A percentile compares a stretch with the other conserved stretches of the same genome.
These are phyloP conservation scores for Tetropium fuscum DNA, from an alignment of 2,888 invertebrate species.

Conservation along the genomic window DNA sequence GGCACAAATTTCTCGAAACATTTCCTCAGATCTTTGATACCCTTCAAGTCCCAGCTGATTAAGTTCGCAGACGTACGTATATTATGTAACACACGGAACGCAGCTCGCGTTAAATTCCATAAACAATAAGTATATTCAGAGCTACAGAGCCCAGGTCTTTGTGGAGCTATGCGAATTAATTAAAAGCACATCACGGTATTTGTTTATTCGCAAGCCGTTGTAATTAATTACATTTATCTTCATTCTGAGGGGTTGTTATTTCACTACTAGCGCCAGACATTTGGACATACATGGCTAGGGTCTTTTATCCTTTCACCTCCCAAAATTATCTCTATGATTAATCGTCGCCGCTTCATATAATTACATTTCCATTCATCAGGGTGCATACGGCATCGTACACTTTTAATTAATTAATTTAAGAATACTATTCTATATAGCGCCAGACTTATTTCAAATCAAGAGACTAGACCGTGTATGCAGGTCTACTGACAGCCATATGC, in stretches of 20 bases:
- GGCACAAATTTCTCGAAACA: too few species aligned
- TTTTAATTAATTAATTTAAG: too few species aligned
- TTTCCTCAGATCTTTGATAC: too few species aligned
- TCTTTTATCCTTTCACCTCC: slow-evolving; percentile 3
- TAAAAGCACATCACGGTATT: slow-evolving; percentile 22
- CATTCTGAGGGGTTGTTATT: slow-evolving; percentile 17
- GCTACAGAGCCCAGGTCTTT: not conserved
- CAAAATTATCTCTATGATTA: slow-evolving; percentile 24
- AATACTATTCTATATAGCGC: too few species aligned
- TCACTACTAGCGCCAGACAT: slow-evolving; percentile 1
- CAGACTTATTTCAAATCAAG: too few species aligned
- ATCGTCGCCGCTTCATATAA: slow-evolving; percentile 7
- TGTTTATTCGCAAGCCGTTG: slow-evolving; percentile 17
- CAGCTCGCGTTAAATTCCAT: not conserved
- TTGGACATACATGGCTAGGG: slow-evolving; percentile 11
- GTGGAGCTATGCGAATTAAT: slow-evolving; percentile 13
- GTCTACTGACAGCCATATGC: too few species aligned
- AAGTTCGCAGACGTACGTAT: too few species aligned
- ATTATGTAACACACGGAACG: slow-evolving; percentile 1
- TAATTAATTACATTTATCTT: slow-evolving; percentile 25
- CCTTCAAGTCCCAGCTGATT: too few species aligned
- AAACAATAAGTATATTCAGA: slow-evolving; percentile 14
- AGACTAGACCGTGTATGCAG: too few species aligned
- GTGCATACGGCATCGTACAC: slow-evolving; percentile 10
- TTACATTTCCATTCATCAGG: too few species aligned